These are phyloP conservation scores for Lordiphosa mommai DNA, from an alignment of 1,140 invertebrate species.

Conservation along the genomic window DNA sequence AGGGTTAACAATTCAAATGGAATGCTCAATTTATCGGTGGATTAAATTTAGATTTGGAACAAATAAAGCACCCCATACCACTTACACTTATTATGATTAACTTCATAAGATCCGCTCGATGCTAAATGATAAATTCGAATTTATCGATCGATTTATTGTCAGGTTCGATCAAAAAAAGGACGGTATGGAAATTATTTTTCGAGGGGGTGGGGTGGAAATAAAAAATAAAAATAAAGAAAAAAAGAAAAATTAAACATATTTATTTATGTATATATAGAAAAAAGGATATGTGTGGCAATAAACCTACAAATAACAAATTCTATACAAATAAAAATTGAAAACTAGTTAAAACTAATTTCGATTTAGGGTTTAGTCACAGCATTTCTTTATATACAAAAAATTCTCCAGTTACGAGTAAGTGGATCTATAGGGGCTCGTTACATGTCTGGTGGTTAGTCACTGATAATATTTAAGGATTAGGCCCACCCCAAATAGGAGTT, in stretches of 20 bases:
- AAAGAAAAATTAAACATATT: conserved; percentile 26
- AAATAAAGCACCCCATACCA: conserved; percentile 80
- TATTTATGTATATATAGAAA: conserved; percentile 16
- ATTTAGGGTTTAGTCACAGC: too few relatives aligned
- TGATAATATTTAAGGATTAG: too few relatives aligned
- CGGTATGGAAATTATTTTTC: not conserved
- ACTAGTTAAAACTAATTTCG: conserved; percentile 30
- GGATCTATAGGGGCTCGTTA: too few relatives aligned
- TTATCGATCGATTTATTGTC: conserved; percentile 21
- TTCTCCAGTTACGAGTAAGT: too few relatives aligned
- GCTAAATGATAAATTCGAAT: conserved; percentile 66
- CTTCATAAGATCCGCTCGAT: conserved; percentile 75
- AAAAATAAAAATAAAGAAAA: conserved; percentile 3
- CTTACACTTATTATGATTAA: conserved; percentile 76
- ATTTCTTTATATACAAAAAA: too few relatives aligned
- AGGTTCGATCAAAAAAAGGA: not conserved
- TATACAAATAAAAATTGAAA: conserved; percentile 33
- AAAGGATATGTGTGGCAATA: conserved; percentile 10
- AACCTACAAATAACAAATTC: conserved; percentile 24
- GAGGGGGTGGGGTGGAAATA: not conserved
- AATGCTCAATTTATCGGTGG: conserved; percentile 34
- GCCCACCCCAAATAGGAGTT: too few relatives aligned
- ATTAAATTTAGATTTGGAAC: conserved; percentile 39
- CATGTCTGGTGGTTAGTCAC: too few relatives aligned
- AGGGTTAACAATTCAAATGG: conserved; percentile 39